Base-by-base conservation (phyloP, 2,888 invertebrate species). In the Ophion ventricosus region DNA sequence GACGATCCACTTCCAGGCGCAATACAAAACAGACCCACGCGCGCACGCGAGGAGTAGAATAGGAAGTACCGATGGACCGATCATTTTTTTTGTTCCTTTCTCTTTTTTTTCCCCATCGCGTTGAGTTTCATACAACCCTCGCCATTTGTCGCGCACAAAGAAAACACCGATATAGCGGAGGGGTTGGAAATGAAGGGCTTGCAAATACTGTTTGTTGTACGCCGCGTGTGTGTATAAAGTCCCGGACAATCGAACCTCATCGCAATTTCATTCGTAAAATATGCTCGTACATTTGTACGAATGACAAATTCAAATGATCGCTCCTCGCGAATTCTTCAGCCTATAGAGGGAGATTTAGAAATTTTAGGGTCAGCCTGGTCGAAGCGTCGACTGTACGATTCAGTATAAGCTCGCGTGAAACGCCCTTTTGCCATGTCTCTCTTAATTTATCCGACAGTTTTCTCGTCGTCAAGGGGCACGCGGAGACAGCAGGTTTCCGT, bases 401-500 rank as follows among this genome's bases (percentile, higher is more conserved):
- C 35, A 35, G 35, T 35, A n/a, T n/a, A 35, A 35, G 35, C 35
- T 35, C 35, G 35, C 35, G 35, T 35, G 35, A 35, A 35, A 67
- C 26, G 25, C 49, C 29, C 35, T 35, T 23, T 57, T 76, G 59
- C 25, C 5, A 40, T 17, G 40, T 64, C 56, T 49, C 40, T 75
- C 67, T 83, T 83, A 87, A 87, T 89, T 87, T 85, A 85, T 82
- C 81, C 80, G 84, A 88, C 86, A 78, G 85, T 87, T 88, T 87
- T 87, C 85, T 89, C 49, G 49, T 17, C 14, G 17, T 87, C 82
- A 66, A 74, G 57, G 35, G 82, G 80, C 80, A 81, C 86, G 84
- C 87, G 87, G 87, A 86, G 84, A 84, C 84, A 74, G 75, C 75
- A 57, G 85, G 82, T 84, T 85, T 59, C 72, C 64, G 64, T 79